Base-by-base conservation (phyloP, 2,113 vertebrate species). In the Montifringilla adamsi region DNA sequence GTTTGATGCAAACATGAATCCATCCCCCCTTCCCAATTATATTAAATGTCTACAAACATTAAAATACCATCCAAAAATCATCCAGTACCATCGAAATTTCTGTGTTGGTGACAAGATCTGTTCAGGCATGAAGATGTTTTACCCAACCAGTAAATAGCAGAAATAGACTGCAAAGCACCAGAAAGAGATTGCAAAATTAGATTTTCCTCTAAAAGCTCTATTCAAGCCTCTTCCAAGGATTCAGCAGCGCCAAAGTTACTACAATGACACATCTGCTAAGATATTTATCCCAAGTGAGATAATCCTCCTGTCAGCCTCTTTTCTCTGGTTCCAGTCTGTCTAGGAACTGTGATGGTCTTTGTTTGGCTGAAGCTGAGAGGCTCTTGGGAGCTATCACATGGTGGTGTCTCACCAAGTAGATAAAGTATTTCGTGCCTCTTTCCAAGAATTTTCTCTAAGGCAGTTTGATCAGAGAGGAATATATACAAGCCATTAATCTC, bases 281-380 rank as follows among this genome's bases (percentile, higher is more conserved):
- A 49, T 94, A 90, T 64, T 84, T 1, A 0, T 64, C 75, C 59
- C 69, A 67, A 70, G 75, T 8, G 14, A 93, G 79, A 63, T 68
- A 84, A 88, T 86, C 33, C 35, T 93, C 35, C 43, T 1, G 0
- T 50, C 72, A 85, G 12, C 20, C 31, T 47, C 87, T 90, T 77
- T 93, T 56, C 78, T 77, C 56, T 88, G 92, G 67, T 95, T 97
- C 94, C 56, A 7, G n/a, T 9, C 72, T 90, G 87, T 95, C 92
- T 94, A 78, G 90, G 60, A 95, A n/a, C 24, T 0, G 0, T 9
- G 1, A 19, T 94, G 80, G 33, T 28, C 60, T 94, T 70, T 94
- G 26, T 89, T 87, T 83, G 59, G 39, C 84, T 27, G 0, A 55
- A 90, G 79, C 55, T 52, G 68, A 83, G 87, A 90, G 82, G 15